A percentile compares a stretch with the other conserved stretches of the same genome.
Evolutionary conservation across 2,888 invertebrate species (phyloP).

Genomic region (Scaptomyza cyrtandrae): DNA sequence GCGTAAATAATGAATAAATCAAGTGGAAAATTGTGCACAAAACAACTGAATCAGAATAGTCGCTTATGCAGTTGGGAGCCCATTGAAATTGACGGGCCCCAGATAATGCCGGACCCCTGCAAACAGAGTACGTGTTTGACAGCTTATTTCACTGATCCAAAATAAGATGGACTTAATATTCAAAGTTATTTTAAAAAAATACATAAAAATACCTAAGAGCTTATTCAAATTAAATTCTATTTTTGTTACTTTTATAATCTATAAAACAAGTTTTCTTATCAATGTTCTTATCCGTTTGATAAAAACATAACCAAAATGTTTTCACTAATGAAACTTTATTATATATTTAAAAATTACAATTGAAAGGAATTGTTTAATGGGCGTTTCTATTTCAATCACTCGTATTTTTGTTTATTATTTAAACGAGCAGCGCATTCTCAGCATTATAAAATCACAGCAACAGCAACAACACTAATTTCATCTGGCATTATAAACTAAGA

Average conservation of each 20-base stretch:
- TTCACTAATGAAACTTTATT: not conserved
- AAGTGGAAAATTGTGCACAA: constrained; percentile 62
- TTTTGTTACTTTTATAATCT: not conserved
- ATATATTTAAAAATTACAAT: not conserved
- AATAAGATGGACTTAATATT: not conserved
- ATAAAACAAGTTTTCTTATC: not conserved
- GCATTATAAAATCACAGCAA: constrained; percentile 18
- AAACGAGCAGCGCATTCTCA: constrained; percentile 39
- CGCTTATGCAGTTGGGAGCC: not conserved
- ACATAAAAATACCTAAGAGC: not conserved
- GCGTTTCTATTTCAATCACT: constrained; percentile 16
- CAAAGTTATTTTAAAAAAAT: not conserved
- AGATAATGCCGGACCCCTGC: constrained; percentile 7
- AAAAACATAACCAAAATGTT: not conserved
- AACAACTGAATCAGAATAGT: constrained; percentile 15
- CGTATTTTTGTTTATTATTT: constrained; percentile 6
- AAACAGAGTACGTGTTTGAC: not conserved
- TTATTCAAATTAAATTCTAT: not conserved
- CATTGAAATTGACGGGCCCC: constrained; percentile 22
- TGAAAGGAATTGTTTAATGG: not conserved
- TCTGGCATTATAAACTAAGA: constrained; percentile 9
- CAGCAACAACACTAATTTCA: constrained; percentile 17
- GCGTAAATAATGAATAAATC: constrained; percentile 55
- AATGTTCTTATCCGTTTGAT: not conserved
- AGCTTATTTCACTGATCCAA: not conserved